Percentiles rank a stretch among this genome's conserved stretches.
Evolutionary conservation across 2,888 invertebrate species (phyloP).

Genomic region (Oasisia sp.): DNA sequence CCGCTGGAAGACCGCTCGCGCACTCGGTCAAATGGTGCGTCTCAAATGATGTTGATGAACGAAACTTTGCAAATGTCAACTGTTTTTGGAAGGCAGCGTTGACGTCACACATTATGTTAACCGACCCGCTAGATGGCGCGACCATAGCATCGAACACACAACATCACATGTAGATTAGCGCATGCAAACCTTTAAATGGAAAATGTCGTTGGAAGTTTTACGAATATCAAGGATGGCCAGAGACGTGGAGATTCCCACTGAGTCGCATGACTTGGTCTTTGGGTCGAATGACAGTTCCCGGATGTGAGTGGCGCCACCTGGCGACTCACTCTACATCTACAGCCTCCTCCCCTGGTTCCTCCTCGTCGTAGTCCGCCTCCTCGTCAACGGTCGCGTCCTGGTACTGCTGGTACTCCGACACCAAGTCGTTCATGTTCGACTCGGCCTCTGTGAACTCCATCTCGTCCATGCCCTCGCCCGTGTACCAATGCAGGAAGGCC

Average conservation of each 20-base stretch:
- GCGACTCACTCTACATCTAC: not conserved
- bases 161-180: not conserved
- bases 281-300: not conserved
- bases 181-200: not conserved
- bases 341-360: not conserved
- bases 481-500: slow-evolving; percentile 98
- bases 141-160: not conserved
- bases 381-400: slow-evolving; percentile 44
- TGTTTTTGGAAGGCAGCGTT: not conserved
- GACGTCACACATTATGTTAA: not conserved
- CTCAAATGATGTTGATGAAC: not conserved
- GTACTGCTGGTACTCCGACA: slow-evolving; percentile 65
- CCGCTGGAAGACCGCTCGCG: not conserved
- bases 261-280: not conserved
- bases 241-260: not conserved
- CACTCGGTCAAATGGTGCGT: not conserved
- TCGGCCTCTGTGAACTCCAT: slow-evolving; percentile 98
- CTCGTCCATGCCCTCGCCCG: slow-evolving; percentile 97
- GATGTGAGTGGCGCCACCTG: not conserved
- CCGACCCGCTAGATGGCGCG: not conserved
- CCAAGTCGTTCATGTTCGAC: slow-evolving; percentile 85
- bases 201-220: not conserved
- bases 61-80: not conserved
- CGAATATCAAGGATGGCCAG: not conserved
- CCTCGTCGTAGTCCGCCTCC: not conserved